These are phyloP conservation scores for Dugesia japonica DNA, from an alignment of 2,888 invertebrate species.

Conservation along the genomic window DNA sequence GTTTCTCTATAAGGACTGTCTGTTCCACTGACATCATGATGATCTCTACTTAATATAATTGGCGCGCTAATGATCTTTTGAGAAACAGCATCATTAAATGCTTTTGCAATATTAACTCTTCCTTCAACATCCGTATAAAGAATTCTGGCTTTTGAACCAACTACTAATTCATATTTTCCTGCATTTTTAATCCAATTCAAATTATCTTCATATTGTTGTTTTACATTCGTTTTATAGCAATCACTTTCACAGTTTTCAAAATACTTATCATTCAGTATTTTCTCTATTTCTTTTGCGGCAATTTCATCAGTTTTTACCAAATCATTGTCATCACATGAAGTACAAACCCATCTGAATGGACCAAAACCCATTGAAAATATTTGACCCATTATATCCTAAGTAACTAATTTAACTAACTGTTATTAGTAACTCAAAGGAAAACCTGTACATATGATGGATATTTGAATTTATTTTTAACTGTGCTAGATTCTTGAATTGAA, in stretches of 20 bases:
- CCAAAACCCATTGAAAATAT: constrained; percentile 57
- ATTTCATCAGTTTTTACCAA: constrained; percentile 52
- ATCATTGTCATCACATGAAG: constrained; percentile 51
- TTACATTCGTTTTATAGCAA: constrained; percentile 40
- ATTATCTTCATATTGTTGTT: constrained; percentile 53
- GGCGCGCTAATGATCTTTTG: constrained; percentile 50
- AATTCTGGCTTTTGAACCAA: constrained; percentile 52
- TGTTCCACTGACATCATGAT: constrained; percentile 56
- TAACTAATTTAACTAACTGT: neutral
- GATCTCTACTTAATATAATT: constrained; percentile 54
- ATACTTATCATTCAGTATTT: constrained; percentile 43
- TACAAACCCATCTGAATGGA: constrained; percentile 56
- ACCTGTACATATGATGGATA: constrained; percentile 55
- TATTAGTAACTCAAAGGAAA: neutral
- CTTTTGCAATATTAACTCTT: constrained; percentile 50
- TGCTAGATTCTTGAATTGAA: neutral
- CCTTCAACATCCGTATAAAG: constrained; percentile 54
- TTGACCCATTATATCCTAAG: constrained; percentile 54
- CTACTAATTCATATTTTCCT: constrained; percentile 51
- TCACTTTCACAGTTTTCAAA: constrained; percentile 38
- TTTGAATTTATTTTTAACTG: constrained; percentile 46
- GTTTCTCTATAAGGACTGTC: constrained; percentile 56
- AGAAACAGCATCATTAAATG: constrained; percentile 52
- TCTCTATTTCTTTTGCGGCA: constrained; percentile 49
- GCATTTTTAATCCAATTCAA: constrained; percentile 53